Percentiles rank a stretch among this genome's conserved stretches.
Evolutionary conservation across 2,888 invertebrate species (phyloP).

Genomic region (Tetheella fluctuosa): DNA sequence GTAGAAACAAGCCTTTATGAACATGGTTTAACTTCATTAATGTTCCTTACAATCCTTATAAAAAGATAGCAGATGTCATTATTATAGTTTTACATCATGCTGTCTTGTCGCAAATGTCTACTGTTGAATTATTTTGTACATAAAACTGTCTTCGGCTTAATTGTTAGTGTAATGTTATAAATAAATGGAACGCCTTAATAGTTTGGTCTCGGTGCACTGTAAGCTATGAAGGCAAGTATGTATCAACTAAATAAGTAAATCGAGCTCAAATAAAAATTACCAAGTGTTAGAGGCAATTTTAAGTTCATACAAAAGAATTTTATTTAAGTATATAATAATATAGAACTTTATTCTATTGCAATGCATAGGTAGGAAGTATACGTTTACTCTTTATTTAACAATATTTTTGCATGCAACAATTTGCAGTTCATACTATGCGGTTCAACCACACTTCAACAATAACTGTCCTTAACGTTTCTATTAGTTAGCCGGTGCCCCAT

Average conservation of each 20-base stretch:
- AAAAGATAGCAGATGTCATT: neutral
- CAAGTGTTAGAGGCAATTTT: neutral
- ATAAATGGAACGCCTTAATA: neutral
- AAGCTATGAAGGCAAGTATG: neutral
- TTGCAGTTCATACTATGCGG: neutral
- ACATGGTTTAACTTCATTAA: neutral
- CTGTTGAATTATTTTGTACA: neutral
- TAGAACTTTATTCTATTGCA: too few relatives aligned
- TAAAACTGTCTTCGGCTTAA: neutral
- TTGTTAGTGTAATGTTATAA: neutral
- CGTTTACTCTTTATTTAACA: too few relatives aligned
- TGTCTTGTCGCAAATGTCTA: neutral
- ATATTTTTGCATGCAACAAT: neutral
- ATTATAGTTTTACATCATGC: neutral
- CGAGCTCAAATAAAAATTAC: neutral
- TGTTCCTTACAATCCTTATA: neutral
- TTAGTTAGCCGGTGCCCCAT: conserved; percentile 35
- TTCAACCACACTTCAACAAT: neutral
- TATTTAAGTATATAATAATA: neutral
- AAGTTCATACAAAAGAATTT: neutral
- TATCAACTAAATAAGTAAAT: neutral
- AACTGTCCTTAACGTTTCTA: conserved; percentile 32
- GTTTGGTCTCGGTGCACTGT: neutral
- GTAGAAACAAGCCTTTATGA: neutral
- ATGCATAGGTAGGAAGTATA: too few relatives aligned